Evolutionary conservation across 2,888 invertebrate species (phyloP), one percentile per base, ranked within the genome.

Genomic region (Agrotis puta): DNA sequence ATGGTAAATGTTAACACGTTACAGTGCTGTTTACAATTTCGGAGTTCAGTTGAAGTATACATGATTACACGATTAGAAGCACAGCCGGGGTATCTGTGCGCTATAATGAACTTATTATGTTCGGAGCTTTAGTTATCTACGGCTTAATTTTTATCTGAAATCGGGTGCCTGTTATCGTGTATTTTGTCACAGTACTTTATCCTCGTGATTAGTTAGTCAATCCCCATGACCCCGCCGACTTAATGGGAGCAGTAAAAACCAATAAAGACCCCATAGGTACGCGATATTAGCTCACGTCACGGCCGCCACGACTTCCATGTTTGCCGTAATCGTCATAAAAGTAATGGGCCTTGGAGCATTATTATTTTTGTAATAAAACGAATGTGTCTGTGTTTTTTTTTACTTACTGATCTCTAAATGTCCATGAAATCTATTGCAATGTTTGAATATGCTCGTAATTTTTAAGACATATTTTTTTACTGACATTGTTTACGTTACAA

Each of bases 1-100:
- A 82, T 88, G 87, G 89, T 85, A 87, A 88, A 88, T 88, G 88
- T 90, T 87, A 88, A 87, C 85, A 84, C 76, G 78, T 65, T 58
- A 58, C 73, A 79, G 74, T 61, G 76, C 64, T 91, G 88, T 91
- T 89, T 89, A 90, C 83, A 84, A 82, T 84, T 87, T 86, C 84
- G 74, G 83, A 82, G 81, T 85, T 85, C 70, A 77, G 83, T 70
- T 86, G 74, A 84, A 86, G 85, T 83, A 77, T 82, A 82, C 82
- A 78, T 70, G 84, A 85, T 84, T 86, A 82, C 84, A 84, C 78
- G 75, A 87, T 87, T 85, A 85, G 83, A 75, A 71, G 63, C 79
- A 72, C 73, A 63, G 64, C 66, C 72, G 67, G 64, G 64, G 56
- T 87, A 82, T 82, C 80, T 81, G 64, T 71, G 62, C 66, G 71